phyloP scores from a whole-genome alignment of 2,113 vertebrate genomes.

The Ptilorrhoa leucosticta region DNA sequence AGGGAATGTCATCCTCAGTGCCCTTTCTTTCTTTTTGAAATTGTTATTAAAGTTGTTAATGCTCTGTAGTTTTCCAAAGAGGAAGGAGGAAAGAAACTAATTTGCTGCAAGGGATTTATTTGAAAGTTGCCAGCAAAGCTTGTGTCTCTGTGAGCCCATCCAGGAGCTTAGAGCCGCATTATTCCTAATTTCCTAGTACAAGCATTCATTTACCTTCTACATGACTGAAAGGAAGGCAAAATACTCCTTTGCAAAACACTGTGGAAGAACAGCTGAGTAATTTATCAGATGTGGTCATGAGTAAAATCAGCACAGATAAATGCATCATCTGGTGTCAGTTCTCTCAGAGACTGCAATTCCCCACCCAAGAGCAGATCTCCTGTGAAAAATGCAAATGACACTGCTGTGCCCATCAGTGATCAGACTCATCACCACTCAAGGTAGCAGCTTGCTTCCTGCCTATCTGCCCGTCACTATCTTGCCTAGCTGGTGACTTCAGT shows the following conservation, averaged over 20 bases:
- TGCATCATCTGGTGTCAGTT: not conserved
- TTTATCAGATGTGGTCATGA: fast-evolving
- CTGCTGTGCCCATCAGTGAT: not conserved
- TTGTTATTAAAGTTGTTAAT: not conserved
- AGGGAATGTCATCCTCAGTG: not conserved
- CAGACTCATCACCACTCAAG: too few relatives aligned
- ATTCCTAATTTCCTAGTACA: not conserved
- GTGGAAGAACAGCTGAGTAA: not conserved
- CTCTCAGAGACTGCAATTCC: not conserved
- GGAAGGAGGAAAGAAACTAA: not conserved
- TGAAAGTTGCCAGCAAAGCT: not conserved
- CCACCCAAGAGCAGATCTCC: not conserved
- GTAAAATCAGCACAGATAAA: not conserved
- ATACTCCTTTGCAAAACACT: not conserved
- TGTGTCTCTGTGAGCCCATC: not conserved
- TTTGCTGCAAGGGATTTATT: not conserved
- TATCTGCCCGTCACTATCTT: not conserved
- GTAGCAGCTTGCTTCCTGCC: not conserved
- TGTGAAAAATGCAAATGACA: not conserved
- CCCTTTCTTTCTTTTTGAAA: not conserved
- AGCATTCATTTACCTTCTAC: not conserved
- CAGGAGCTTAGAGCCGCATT: not conserved
- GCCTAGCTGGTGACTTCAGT: not conserved
- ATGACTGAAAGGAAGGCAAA: not conserved
- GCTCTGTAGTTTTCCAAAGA: not conserved